A percentile compares a stretch with the other conserved stretches of the same genome.
Evolutionary conservation across 2,113 vertebrate species (phyloP).

Genomic region (Erythrolamprus reginae): DNA sequence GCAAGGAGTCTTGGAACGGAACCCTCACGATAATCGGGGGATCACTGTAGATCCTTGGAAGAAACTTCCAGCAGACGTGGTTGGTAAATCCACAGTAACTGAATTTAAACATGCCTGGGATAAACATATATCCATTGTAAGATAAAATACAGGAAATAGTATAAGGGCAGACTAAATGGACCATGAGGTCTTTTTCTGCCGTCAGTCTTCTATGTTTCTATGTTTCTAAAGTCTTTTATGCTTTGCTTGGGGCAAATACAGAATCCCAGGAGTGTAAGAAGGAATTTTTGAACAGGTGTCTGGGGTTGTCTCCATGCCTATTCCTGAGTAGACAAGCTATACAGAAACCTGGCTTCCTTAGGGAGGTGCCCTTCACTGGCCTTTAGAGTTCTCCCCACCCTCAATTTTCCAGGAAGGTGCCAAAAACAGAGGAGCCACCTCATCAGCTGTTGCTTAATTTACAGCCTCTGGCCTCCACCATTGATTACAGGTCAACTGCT

Average conservation of each 20-base stretch:
- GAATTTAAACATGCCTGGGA: no score
- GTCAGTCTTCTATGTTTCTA: no score
- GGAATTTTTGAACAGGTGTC: not conserved
- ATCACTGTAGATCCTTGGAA: no score
- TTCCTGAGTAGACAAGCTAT: rapidly evolving
- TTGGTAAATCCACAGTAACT: no score
- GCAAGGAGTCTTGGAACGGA: no score
- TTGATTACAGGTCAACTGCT: conserved; percentile 70
- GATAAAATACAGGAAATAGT: no score
- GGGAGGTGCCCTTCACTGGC: conserved; percentile 40
- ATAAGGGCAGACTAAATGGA: no score
- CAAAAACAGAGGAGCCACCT: conserved; percentile 19
- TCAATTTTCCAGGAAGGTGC: conserved; percentile 35
- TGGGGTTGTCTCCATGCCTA: not conserved
- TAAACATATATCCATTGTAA: no score
- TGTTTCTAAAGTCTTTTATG: not conserved
- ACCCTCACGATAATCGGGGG: no score
- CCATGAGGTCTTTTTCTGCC: no score
- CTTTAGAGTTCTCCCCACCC: conserved; percentile 46
- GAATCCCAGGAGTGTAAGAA: not conserved
- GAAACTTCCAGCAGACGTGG: no score
- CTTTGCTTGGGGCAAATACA: not conserved
- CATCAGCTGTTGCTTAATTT: conserved; percentile 73
- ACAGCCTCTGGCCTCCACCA: conserved; percentile 64
- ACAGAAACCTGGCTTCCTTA: not conserved